phyloP scores from a whole-genome alignment of 2,888 invertebrate genomes.

The Anticlea derivata region DNA sequence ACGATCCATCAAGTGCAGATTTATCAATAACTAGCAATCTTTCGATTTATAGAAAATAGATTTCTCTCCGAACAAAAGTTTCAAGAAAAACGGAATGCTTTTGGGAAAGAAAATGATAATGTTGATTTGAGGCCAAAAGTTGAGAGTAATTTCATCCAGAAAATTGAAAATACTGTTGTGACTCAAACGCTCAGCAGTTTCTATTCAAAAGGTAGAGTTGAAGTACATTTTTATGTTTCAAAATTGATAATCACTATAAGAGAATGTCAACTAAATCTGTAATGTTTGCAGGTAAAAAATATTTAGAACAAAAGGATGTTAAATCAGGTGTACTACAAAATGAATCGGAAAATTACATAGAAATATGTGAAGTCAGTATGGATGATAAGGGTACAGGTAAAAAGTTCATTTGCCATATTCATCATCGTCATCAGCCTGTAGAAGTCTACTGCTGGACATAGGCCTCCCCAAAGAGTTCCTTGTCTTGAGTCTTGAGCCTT shows the following conservation, averaged over 20 bases:
- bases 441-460: too few relatives aligned
- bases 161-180: slow-evolving; percentile 9
- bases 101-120: slow-evolving; percentile 1
- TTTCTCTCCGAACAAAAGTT: background rate
- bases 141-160: slow-evolving; percentile 1
- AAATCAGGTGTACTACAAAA: background rate
- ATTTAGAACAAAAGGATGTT: slow-evolving; percentile 6
- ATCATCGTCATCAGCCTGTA: too few relatives aligned
- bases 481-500: too few relatives aligned
- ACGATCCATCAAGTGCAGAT: slow-evolving; percentile 5
- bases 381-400: slow-evolving; percentile 34
- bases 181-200: slow-evolving; percentile 12
- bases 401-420: background rate
- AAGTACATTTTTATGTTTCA: too few relatives aligned
- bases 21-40: slow-evolving; percentile 5
- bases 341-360: slow-evolving; percentile 17
- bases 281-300: slow-evolving; percentile 3
- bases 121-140: background rate
- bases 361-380: slow-evolving; percentile 21
- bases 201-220: slow-evolving; percentile 28
- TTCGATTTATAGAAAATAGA: slow-evolving; percentile 14
- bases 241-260: too few relatives aligned
- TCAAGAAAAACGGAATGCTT: background rate
- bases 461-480: too few relatives aligned
- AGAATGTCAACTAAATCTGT: too few relatives aligned